Evolutionary conservation across 2,888 invertebrate species (phyloP), one percentile per base, ranked within the genome.

Genomic region (Venusia cambrica): DNA sequence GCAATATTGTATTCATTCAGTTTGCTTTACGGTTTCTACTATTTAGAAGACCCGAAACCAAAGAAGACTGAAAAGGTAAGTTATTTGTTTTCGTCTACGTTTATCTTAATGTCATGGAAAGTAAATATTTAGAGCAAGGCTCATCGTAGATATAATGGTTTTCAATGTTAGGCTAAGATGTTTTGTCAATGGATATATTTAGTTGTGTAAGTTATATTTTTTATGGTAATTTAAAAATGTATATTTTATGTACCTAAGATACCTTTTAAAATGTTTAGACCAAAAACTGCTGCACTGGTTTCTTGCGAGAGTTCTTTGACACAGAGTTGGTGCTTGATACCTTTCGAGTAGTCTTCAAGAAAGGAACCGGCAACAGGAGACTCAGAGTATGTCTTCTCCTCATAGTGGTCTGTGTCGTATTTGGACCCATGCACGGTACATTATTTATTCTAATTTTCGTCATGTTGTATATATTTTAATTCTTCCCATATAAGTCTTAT

Each of bases 391-490:
- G 92, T 47, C 83, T 94, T 47, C 80, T 95, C 3, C 93, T 95
- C 84, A 87, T 94, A 36, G 92, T 93, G 2, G 93, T 94, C 1
- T 94, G 93, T 88, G 94, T 94, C 2, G 93, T 95, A 17, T 94
- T 94, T 56, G 95, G 95, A 35, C 95, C 95, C 0, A 81, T 93
- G 81, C 93, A 94, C 60, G 95, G 95, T 94, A 74, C 89, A 89
- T 25, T n/a, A 10, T 17, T 8, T 14, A 19, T 8, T 19, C 8
- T 2, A 3, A 30, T 31, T n/a, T n/a, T n/a, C n/a, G n/a, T n/a
- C n/a, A n/a, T n/a, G n/a, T n/a, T n/a, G n/a, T n/a, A n/a, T n/a
- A n/a, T n/a, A n/a, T n/a, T n/a, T n/a, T n/a, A n/a, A n/a, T n/a
- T n/a, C n/a, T n/a, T n/a, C n/a, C n/a, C n/a, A n/a, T n/a, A n/a